Percentiles rank a stretch among this genome's conserved stretches.
Conservation (phyloP, 2,797 vertebrate genomes). For the Poeciliopsis turneri region DNA sequence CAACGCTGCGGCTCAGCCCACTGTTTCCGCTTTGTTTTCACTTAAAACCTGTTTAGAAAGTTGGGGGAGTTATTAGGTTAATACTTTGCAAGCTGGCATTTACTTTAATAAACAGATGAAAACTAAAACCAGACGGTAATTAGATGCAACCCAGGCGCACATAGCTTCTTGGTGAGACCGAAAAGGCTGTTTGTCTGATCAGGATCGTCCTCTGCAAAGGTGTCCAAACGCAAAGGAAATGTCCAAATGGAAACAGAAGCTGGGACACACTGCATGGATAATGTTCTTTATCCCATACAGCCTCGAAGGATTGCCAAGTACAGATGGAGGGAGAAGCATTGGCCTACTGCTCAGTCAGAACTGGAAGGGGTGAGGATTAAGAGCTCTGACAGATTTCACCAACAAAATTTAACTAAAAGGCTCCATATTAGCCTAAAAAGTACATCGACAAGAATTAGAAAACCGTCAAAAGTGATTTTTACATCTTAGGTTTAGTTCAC, state of each 20-base stretch:
- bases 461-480: background rate
- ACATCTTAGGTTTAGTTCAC: background rate
- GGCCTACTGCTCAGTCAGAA: constrained; percentile 17
- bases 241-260: constrained; percentile 20
- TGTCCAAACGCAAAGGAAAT: background rate
- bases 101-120: background rate
- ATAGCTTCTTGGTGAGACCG: too few relatives aligned
- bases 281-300: constrained; percentile 21
- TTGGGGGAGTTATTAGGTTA: background rate
- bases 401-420: background rate
- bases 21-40: background rate
- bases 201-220: constrained; percentile 10
- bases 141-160: background rate
- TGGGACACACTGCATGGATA: constrained; percentile 31
- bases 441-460: background rate
- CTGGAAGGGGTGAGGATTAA: constrained; percentile 34
- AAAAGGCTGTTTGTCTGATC: constrained; percentile 11
- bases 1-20: background rate
- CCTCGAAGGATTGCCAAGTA: constrained; percentile 15
- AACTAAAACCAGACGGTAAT: background rate
- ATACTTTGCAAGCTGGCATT: background rate
- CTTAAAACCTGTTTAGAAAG: background rate
- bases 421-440: background rate
- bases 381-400: constrained; percentile 17
- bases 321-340: constrained; percentile 7